These are phyloP conservation scores for Oligia latruncula DNA, from an alignment of 2,888 invertebrate species.

Conservation along the genomic window DNA sequence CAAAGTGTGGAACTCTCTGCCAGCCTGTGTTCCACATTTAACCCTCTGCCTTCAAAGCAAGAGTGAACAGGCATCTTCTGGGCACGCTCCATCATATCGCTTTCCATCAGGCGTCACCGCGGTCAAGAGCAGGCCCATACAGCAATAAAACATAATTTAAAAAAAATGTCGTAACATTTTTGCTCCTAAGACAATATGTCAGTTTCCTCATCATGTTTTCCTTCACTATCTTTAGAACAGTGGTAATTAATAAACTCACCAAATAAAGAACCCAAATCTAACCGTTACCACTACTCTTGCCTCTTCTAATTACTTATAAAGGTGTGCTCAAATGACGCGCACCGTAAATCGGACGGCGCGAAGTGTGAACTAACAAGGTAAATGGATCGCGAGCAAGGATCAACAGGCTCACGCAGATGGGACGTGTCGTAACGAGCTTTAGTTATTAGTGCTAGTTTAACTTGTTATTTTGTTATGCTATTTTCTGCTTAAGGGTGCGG, in stretches of 20 bases:
- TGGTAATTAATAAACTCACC: neutral
- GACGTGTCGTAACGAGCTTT: constrained; percentile 60
- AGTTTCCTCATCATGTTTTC: neutral
- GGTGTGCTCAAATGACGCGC: constrained; percentile 38
- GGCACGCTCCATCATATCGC: neutral
- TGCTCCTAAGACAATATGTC: neutral
- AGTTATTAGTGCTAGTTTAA: constrained; percentile 55
- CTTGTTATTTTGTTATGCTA: constrained; percentile 49
- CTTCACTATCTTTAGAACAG: neutral
- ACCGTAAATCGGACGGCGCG: constrained; percentile 54
- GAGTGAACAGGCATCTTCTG: neutral
- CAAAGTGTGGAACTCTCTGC: neutral
- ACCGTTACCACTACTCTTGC: neutral
- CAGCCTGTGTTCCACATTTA: neutral
- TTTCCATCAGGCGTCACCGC: neutral
- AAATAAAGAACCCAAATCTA: neutral
- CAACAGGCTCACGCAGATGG: constrained; percentile 64
- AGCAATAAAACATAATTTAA: no score
- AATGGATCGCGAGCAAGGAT: constrained; percentile 61
- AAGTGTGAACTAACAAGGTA: constrained; percentile 65
- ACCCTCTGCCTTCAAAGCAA: neutral
- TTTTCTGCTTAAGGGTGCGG: constrained; percentile 23
- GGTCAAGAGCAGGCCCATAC: neutral
- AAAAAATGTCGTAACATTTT: no score
- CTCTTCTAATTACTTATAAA: constrained; percentile 52